Base-by-base conservation (phyloP, 2,888 invertebrate species). In the Tipula lateralis region DNA sequence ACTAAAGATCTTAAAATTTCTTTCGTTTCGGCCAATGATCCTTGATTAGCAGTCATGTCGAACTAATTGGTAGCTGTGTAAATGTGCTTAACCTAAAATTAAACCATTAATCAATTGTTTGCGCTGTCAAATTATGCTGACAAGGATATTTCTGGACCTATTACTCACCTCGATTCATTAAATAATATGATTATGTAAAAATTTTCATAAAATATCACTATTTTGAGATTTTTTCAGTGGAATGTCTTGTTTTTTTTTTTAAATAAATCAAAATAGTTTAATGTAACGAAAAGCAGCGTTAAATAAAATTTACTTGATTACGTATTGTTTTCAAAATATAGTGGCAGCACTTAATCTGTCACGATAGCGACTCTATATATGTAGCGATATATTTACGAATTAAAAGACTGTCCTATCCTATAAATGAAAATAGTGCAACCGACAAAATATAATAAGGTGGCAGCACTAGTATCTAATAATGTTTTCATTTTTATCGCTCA, bases 1-100 rank as follows among this genome's bases (percentile, higher is more conserved):
- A 86, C 84, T 16, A 85, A 29, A 12, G 85, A 85, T 32, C 84
- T 83, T 36, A 86, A 24, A 29, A 85, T 39, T 5, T 19, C 39
- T 83, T 86, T 86, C 2, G 84, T 84, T n/a, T 82, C 82, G 30
- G 32, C 6, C 13, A 82, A 30, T 7, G 32, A 66, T 24, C 66
- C 66, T 66, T 66, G 66, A 9, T 24, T 66, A 3, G 7, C 24
- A 24, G 66, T 7, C 66, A 66, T 66, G 66, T 66, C 24, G 9
- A 9, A 66, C 66, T 66, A 24, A 66, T n/a, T n/a, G 24, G 66
- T 24, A 1, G 66, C 66, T 24, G 24, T 66, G 9, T 66, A 66
- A 66, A 66, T 66, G 66, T 66, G 66, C 13, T 66, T 66, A 66
- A 66, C 66, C 66, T 66, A 66, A n/a, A 66, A n/a, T n/a, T n/a